Base-by-base conservation (phyloP, 2,888 invertebrate species). In the Spilarctia lutea region DNA sequence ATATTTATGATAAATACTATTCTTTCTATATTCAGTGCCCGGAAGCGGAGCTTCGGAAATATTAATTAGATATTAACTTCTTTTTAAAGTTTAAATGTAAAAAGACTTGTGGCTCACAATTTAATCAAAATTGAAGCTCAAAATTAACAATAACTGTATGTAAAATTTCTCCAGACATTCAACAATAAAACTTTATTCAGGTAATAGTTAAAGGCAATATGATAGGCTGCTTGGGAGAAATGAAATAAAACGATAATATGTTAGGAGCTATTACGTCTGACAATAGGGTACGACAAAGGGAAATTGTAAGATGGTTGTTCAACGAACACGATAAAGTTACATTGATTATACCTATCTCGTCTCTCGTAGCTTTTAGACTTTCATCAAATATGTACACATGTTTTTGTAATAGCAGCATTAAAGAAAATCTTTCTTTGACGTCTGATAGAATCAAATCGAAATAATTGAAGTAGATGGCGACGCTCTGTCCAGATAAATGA, bases 201-300 rank as follows among this genome's bases (percentile, higher is more conserved):
- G 89, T 90, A 86, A 89, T 88, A 90, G 89, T 90, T 87, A 88
- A 91, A 91, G 92, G 84, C 90, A 93, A 91, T 93, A 91, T 92
- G 88, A 91, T 90, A 91, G 90, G 90, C 90, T 85, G 85, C 86
- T 86, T 84, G 85, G 83, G 84, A 88, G 91, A 92, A 91, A 93
- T 89, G 92, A 93, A 93, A 94, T 93, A 92, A 94, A 92, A 94
- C 89, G 92, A 90, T 92, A 93, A 92, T 94, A 94, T 91, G 92
- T 92, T 88, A 86, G 87, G 86, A 90, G 91, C 90, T 88, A 91
- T 92, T 89, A 92, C 90, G 85, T 88, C 87, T 89, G 81, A 94
- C 93, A 95, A 94, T 93, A 83, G 93, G 89, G 90, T 80, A 87
- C 87, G 89, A 93, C 93, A 94, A 94, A 94, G 91, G 89, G 90